Percentiles rank a stretch among this genome's conserved stretches.
phyloP scores from a whole-genome alignment of 2,113 vertebrate species.

The Toxotes chatareus region DNA sequence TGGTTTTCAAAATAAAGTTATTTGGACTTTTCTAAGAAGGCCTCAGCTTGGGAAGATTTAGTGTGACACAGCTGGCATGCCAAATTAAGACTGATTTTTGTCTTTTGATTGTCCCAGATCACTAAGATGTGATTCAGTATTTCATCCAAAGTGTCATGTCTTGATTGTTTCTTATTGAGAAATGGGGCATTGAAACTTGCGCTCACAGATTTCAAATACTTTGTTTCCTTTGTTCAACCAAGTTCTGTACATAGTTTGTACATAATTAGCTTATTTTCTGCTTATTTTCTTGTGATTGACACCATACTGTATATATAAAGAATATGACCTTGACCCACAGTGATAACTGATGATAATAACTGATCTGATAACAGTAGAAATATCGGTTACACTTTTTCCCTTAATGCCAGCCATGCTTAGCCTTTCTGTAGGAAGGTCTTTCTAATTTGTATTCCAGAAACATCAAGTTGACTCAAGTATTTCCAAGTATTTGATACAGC shows the following conservation, averaged over 20 bases:
- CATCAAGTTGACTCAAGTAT: slow-evolving; percentile 64
- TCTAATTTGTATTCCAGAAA: slow-evolving; percentile 70
- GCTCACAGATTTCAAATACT: background rate
- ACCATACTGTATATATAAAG: background rate
- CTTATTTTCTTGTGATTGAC: background rate
- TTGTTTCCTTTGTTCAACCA: background rate
- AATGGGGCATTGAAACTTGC: too few relatives aligned
- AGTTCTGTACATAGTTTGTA: background rate
- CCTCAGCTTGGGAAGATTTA: background rate
- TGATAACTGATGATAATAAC: background rate
- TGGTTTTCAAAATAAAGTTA: slow-evolving; percentile 33
- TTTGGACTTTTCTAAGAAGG: slow-evolving; percentile 11
- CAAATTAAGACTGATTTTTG: background rate
- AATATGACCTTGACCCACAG: background rate
- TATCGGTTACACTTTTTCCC: slow-evolving; percentile 6
- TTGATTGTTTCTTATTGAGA: background rate
- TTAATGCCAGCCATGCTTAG: slow-evolving; percentile 26
- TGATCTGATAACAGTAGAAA: slow-evolving; percentile 22
- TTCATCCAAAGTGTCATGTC: background rate
- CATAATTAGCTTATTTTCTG: background rate
- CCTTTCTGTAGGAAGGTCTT: slow-evolving; percentile 31
- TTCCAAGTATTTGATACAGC: slow-evolving; percentile 67
- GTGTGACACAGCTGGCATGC: background rate
- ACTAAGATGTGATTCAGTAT: background rate
- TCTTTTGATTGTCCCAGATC: slow-evolving; percentile 1